Base-by-base conservation (phyloP, 2,888 invertebrate genomes). In the Abrostola tripartita region DNA sequence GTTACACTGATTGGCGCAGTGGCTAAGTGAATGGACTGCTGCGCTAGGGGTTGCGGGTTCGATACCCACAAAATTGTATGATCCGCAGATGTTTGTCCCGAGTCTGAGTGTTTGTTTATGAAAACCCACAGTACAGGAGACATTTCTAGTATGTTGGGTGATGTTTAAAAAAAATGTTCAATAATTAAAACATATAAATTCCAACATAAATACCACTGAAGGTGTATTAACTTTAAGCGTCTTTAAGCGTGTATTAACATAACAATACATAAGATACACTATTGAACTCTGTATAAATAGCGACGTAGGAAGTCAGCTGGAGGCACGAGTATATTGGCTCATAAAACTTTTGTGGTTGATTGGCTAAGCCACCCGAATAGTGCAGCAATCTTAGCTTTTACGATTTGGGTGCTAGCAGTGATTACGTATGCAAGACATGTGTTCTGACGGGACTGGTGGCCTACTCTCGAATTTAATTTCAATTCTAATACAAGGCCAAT, bases 311-410 rank as follows among this genome's bases (percentile, higher is more conserved):
- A 37, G 12, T 55, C 14, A 52, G 61, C 62, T 59, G 60, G 77
- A 68, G 57, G 50, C 64, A 63, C 65, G 37, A 49, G 49, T 61
- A 53, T 55, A 68, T 66, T 53, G 38, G 61, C 14, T 50, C 55
- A 66, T 75, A 77, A 76, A 73, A 57, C 35, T 54, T 69, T 75
- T 75, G 73, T 73, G 40, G 76, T 51, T 36, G 59, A 64, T 77
- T 65, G 58, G 58, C 55, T 41, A 50, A 61, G 52, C 57, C 51
- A 49, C 62, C 65, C 55, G 49, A 69, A 75, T 67, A 61, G 52
- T 66, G 50, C 44, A 36, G 63, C 67, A 63, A 77, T 68, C 70
- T 75, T 62, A 52, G 60, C 52, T 75, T 72, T 78, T 75, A 77
- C 60, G 69, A 78, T 51, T 51, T 12, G 24, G 41, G 44, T 37